Evolutionary conservation across 2,797 vertebrate species (phyloP), one percentile per base, ranked within the genome.

Genomic region (Hoplostethus mediterraneus): DNA sequence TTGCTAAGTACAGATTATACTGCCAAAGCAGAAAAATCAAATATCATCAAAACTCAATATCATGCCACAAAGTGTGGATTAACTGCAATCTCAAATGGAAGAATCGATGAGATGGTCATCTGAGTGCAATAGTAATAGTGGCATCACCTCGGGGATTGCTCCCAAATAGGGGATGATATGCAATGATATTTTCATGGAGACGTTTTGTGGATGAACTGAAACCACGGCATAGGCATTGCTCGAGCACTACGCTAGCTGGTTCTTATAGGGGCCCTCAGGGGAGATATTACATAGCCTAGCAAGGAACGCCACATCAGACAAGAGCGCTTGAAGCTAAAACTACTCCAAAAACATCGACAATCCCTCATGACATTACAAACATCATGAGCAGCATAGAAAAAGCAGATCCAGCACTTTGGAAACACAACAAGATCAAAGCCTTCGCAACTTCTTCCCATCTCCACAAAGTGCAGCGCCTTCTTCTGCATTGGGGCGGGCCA

Each of bases 361-460:
- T 88, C 77, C 83, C 76, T 61, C 51, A 81, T 77, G 81, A 75
- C 74, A 42, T 36, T 57, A 74, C 31, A 52, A 90, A 83, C 61
- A 80, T 73, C 68, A 70, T 0, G 47, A 55, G 48, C 53, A 57
- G 75, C 42, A 81, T 59, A 57, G 55, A 62, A 77, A 72, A 47
- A 63, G 57, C 58, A 77, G 36, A 58, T 86, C 71, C 49, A 59
- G 73, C 52, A 52, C 71, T 77, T 81, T 81, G 56, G 54, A 83
- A 79, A 69, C 38, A 70, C 53, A 82, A 71, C 36, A 51, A 77
- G 84, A 86, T 80, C 78, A 90, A 89, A 90, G 78, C 36, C 33
- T 65, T 63, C 54, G 74, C 56, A 63, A 28, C 55, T 61, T 62
- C 73, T 11, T 44, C 2, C 33, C 38, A 40, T 12, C 45, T 71